These are phyloP conservation scores for Pandemis heparana DNA, from an alignment of 2,888 invertebrate genomes.

Conservation along the genomic window DNA sequence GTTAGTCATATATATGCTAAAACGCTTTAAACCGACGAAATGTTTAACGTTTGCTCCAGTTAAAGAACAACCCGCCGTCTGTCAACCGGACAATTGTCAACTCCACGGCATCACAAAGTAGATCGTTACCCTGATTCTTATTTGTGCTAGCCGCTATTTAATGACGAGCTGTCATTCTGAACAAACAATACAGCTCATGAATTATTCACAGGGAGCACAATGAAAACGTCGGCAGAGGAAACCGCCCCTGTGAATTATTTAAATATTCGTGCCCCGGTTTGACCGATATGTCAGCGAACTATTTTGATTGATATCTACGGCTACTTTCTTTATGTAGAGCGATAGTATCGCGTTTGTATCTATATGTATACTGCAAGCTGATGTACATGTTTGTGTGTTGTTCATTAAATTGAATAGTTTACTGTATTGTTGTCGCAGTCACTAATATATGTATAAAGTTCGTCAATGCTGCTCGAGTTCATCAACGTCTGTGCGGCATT, in stretches of 20 bases:
- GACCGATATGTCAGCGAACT: constrained; percentile 28
- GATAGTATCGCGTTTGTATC: background rate
- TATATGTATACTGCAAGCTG: no score
- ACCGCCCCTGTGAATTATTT: constrained; percentile 53
- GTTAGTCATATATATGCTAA: no score
- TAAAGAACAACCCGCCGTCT: background rate
- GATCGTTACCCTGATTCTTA: constrained; percentile 38
- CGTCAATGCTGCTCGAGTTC: background rate
- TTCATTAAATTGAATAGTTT: no score
- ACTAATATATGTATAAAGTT: no score
- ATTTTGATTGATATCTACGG: constrained; percentile 24
- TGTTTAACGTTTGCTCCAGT: background rate
- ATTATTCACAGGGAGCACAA: constrained; percentile 60
- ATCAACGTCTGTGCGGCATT: background rate
- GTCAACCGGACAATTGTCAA: constrained; percentile 9
- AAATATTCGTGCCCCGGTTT: constrained; percentile 39
- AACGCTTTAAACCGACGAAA: background rate
- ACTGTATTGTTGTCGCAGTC: no score
- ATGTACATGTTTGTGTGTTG: no score
- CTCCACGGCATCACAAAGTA: background rate
- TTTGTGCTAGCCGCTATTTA: constrained; percentile 44
- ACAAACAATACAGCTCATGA: constrained; percentile 60
- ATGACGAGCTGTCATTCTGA: constrained; percentile 53
- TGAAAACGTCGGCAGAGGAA: constrained; percentile 54
- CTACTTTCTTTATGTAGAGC: constrained; percentile 14